These are phyloP conservation scores for Leistus spinibarbis DNA, from an alignment of 2,888 invertebrate genomes.

Conservation along the genomic window DNA sequence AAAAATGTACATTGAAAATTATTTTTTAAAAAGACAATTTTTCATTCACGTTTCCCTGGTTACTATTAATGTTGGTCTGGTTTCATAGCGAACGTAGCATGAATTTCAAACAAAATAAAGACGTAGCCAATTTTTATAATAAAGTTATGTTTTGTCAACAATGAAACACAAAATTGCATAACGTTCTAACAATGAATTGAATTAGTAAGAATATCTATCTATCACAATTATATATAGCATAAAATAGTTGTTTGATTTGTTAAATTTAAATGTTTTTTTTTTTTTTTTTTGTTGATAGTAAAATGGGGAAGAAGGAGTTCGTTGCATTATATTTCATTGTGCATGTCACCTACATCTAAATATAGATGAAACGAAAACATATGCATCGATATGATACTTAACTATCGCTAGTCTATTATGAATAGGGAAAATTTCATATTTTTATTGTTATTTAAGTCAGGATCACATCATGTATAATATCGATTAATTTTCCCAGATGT, in stretches of 20 bases:
- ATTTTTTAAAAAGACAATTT: too few relatives aligned
- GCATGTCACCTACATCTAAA: constrained; percentile 16
- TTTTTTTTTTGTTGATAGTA: neutral
- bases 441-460: neutral
- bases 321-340: constrained; percentile 36
- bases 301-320: constrained; percentile 8
- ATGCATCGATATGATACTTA: neutral
- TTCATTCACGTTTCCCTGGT: too few relatives aligned
- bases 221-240: constrained; percentile 31
- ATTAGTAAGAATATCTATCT: constrained; percentile 8
- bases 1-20: too few relatives aligned
- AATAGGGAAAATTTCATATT: neutral
- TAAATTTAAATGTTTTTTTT: neutral
- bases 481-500: neutral
- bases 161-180: neutral
- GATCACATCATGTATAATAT: neutral
- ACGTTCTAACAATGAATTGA: neutral
- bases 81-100: too few relatives aligned
- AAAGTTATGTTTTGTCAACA: neutral
- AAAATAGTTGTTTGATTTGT: constrained; percentile 1
- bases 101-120: too few relatives aligned
- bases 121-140: neutral
- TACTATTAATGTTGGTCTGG: too few relatives aligned
- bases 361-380: constrained; percentile 1
- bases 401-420: neutral